phyloP scores from a whole-genome alignment of 2,113 vertebrate species.

The Numida meleagris region DNA sequence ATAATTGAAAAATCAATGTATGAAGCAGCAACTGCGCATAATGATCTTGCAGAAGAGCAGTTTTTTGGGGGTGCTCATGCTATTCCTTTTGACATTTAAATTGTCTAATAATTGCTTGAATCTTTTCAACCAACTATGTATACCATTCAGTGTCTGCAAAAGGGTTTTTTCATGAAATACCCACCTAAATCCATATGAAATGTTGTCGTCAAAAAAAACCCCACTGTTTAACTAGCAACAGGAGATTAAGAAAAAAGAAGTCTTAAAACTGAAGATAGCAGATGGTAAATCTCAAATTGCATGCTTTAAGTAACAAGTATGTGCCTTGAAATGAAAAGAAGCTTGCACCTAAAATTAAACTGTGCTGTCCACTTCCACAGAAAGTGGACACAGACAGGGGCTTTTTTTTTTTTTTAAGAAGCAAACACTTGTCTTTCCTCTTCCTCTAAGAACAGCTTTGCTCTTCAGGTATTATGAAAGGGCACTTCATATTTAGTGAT shows the following conservation, averaged over 20 bases:
- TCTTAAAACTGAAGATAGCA: constrained; percentile 52
- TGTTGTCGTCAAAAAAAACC: background rate
- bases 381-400: constrained; percentile 41
- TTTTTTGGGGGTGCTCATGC: background rate
- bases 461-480: constrained; percentile 53
- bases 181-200: background rate
- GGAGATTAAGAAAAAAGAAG: background rate
- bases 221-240: constrained; percentile 10
- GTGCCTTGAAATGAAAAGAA: constrained; percentile 50
- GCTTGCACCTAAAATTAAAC: constrained; percentile 59
- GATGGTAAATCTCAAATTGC: constrained; percentile 57
- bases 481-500: constrained; percentile 58
- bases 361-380: constrained; percentile 35
- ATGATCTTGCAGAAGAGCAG: background rate
- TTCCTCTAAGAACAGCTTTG: constrained; percentile 55
- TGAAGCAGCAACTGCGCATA: background rate
- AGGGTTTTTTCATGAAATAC: background rate
- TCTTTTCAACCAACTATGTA: background rate
- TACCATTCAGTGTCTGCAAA: background rate
- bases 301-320: constrained; percentile 64
- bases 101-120: background rate
- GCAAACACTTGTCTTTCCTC: background rate
- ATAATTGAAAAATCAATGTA: background rate
- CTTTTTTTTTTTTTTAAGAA: background rate
- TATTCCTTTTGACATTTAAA: background rate